These are phyloP conservation scores for Lissocephala sabroskyi DNA, from an alignment of 2,888 invertebrate genomes.

Conservation along the genomic window DNA sequence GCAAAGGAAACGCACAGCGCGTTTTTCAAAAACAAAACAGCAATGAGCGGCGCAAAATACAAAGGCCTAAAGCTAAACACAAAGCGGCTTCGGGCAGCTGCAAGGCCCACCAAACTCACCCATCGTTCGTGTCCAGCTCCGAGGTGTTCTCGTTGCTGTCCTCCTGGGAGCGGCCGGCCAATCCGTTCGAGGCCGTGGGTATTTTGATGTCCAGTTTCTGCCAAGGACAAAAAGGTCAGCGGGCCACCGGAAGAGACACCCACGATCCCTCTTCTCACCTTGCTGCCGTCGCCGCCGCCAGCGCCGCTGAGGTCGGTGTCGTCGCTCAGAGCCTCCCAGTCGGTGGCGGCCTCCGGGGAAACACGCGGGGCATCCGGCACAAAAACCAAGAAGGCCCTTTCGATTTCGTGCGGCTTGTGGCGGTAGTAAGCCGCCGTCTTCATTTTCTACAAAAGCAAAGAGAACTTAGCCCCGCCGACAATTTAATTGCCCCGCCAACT, in stretches of 20 bases:
- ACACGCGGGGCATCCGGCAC: conserved; percentile 88
- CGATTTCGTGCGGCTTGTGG: conserved; percentile 83
- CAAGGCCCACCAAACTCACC: conserved; percentile 46
- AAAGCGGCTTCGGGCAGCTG: conserved; percentile 9
- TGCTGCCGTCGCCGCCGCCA: conserved; percentile 45
- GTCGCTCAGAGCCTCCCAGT: conserved; percentile 74
- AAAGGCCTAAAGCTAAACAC: conserved; percentile 48
- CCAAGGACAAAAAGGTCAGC: too few relatives aligned
- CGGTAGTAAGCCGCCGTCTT: conserved; percentile 86
- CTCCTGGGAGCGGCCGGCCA: conserved; percentile 44
- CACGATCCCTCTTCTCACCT: conserved; percentile 37
- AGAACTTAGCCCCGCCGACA: conserved; percentile 18
- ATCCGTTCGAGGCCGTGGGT: conserved; percentile 57
- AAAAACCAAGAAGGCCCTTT: conserved; percentile 79
- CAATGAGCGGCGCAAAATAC: conserved; percentile 43
- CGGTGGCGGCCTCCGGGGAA: conserved; percentile 80
- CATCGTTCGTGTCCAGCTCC: conserved; percentile 67
- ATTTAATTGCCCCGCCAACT: conserved; percentile 58
- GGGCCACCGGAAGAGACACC: too few relatives aligned
- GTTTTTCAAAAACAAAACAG: conserved; percentile 4
- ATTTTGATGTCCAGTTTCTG: conserved; percentile 61
- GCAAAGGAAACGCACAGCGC: background rate
- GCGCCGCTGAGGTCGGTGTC: conserved; percentile 37
- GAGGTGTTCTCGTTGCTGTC: conserved; percentile 69
- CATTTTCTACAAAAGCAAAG: conserved; percentile 78